Evolutionary conservation across 2,888 invertebrate species (phyloP).

Genomic region (Thymelicus lineola): DNA sequence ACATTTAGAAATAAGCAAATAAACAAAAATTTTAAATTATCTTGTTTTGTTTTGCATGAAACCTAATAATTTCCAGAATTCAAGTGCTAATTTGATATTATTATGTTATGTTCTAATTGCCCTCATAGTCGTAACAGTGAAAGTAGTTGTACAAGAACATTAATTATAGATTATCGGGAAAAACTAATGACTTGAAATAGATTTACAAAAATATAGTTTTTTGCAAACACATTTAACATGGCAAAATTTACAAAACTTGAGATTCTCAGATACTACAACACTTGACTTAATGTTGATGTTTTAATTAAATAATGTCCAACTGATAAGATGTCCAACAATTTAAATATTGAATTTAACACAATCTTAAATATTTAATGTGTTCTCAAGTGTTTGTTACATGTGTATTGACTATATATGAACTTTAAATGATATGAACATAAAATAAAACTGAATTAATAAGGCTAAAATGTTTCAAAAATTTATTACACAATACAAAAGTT

Average conservation of each 20-base stretch:
- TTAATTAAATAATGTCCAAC: background rate
- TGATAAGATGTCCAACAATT: background rate
- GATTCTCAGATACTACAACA: background rate
- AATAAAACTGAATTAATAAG: background rate
- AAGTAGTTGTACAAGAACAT: background rate
- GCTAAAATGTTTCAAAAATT: background rate
- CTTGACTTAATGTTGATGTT: background rate
- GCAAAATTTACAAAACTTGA: background rate
- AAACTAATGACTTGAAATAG: too few relatives aligned
- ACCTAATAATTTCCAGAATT: slow-evolving; percentile 4
- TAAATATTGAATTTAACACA: background rate
- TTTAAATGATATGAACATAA: background rate
- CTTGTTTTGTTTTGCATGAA: slow-evolving; percentile 52
- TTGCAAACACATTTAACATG: too few relatives aligned
- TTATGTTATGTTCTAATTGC: background rate
- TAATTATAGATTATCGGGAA: background rate
- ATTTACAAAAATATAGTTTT: too few relatives aligned
- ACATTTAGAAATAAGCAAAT: slow-evolving; percentile 73
- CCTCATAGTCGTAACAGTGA: background rate
- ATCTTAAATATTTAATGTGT: background rate
- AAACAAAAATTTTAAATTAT: slow-evolving; percentile 59
- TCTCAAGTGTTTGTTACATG: background rate
- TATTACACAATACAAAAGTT: slow-evolving; percentile 2
- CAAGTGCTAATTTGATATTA: background rate
- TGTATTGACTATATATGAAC: background rate